Conservation (phyloP, 2,113 vertebrate species). For the Gavia stellata region DNA sequence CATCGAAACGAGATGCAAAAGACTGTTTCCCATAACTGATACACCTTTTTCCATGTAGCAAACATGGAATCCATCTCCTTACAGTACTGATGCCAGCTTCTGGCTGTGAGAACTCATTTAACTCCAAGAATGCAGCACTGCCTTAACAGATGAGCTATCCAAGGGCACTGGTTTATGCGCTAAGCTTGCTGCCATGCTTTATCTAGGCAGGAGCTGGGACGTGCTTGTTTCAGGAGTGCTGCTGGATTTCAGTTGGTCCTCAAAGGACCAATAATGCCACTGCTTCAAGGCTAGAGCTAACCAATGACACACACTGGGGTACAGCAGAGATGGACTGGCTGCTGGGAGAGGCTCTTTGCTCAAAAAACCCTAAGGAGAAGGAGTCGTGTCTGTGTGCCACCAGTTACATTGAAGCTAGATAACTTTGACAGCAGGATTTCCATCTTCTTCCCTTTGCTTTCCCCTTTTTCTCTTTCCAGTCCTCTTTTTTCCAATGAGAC, state of each 20-base stretch:
- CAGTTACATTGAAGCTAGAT: neutral
- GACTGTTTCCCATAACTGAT: neutral
- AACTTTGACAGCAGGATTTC: neutral
- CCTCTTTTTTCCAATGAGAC: neutral
- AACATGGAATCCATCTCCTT: neutral
- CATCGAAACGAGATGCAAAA: neutral
- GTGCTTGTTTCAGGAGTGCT: neutral
- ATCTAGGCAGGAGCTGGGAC: neutral
- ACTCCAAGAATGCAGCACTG: neutral
- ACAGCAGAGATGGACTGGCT: neutral
- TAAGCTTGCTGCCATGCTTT: neutral
- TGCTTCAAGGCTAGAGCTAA: neutral
- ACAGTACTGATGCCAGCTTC: neutral
- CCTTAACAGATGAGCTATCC: neutral
- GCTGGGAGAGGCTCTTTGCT: neutral
- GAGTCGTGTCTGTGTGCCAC: too few relatives aligned
- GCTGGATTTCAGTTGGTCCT: neutral
- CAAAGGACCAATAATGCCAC: neutral
- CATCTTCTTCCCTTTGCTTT: neutral
- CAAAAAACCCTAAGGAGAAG: neutral
- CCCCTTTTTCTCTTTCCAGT: neutral
- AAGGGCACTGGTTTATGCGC: neutral
- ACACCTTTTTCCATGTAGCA: neutral
- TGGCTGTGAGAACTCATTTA: neutral
- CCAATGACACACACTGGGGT: rapidly evolving